Conservation (phyloP, 2,797 vertebrate species). For the Saxicola maurus region DNA sequence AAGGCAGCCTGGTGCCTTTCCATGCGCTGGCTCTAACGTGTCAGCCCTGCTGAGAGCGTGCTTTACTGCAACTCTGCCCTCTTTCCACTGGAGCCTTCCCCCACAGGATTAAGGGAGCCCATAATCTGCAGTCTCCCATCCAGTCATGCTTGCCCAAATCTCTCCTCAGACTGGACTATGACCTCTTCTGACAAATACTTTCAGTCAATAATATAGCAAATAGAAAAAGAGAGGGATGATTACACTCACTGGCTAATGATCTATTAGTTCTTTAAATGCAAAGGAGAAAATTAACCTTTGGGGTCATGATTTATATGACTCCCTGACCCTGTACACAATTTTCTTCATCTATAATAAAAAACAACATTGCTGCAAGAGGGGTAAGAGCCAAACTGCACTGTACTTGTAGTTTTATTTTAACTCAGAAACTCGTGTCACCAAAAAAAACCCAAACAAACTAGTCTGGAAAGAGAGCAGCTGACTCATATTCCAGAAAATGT, state of each 20-base stretch:
- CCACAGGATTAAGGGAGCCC: background rate
- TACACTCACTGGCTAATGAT: background rate
- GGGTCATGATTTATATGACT: background rate
- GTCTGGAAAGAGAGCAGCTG: background rate
- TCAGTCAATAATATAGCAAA: slow-evolving; percentile 3
- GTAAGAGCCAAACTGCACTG: background rate
- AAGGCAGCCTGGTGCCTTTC: accelerated
- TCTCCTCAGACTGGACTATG: background rate
- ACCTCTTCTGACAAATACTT: slow-evolving; percentile 12
- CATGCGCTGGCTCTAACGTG: accelerated
- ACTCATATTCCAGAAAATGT: background rate
- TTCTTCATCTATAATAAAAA: background rate
- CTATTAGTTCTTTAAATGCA: background rate
- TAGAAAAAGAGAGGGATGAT: background rate
- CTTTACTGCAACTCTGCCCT: background rate
- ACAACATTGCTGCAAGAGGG: background rate
- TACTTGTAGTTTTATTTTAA: background rate
- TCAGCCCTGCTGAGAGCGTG: accelerated
- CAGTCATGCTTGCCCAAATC: background rate
- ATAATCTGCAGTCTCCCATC: background rate
- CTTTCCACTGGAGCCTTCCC: background rate
- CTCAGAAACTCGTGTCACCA: background rate
- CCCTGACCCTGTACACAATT: background rate
- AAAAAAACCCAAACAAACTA: background rate
- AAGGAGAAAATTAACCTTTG: background rate